These are phyloP conservation scores for Drosophila rhopaloa DNA, from an alignment of 1,140 invertebrate genomes.

Conservation along the genomic window DNA sequence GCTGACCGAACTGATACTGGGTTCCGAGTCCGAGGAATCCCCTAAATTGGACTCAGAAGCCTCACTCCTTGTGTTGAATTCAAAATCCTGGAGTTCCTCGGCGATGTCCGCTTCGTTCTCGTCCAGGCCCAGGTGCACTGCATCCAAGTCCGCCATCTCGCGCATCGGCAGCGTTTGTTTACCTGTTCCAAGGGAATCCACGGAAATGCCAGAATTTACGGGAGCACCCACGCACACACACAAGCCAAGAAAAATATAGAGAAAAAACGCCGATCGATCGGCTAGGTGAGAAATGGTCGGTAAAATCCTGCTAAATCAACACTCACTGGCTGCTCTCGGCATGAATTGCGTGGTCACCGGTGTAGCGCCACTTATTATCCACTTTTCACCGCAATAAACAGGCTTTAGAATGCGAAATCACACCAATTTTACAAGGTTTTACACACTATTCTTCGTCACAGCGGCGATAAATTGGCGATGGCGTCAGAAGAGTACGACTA, in stretches of 20 bases:
- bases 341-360: conserved; percentile 31
- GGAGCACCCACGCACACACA: conserved; percentile 43
- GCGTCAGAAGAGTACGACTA: conserved; percentile 59
- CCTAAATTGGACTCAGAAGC: conserved; percentile 87
- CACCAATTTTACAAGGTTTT: conserved; percentile 33
- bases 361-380: conserved; percentile 12
- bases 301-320: conserved; percentile 24
- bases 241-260: conserved; percentile 72
- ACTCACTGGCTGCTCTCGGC: conserved; percentile 57
- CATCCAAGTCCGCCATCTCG: conserved; percentile 85
- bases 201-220: conserved; percentile 8
- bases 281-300: conserved; percentile 44
- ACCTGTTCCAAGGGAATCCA: conserved; percentile 38
- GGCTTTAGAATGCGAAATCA: conserved; percentile 15
- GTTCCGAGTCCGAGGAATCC: conserved; percentile 87
- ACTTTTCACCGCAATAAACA: conserved; percentile 19
- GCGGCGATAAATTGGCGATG: conserved; percentile 57
- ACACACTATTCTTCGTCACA: conserved; percentile 65
- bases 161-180: conserved; percentile 76
- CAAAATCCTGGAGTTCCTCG: conserved; percentile 89
- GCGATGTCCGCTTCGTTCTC: conserved; percentile 90
- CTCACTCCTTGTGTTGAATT: conserved; percentile 91
- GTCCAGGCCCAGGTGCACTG: conserved; percentile 89
- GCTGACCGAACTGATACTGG: conserved; percentile 91
- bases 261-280: conserved; percentile 79